Evolutionary conservation across 2,113 vertebrate genomes (phyloP).

Genomic region (Numida meleagris): DNA sequence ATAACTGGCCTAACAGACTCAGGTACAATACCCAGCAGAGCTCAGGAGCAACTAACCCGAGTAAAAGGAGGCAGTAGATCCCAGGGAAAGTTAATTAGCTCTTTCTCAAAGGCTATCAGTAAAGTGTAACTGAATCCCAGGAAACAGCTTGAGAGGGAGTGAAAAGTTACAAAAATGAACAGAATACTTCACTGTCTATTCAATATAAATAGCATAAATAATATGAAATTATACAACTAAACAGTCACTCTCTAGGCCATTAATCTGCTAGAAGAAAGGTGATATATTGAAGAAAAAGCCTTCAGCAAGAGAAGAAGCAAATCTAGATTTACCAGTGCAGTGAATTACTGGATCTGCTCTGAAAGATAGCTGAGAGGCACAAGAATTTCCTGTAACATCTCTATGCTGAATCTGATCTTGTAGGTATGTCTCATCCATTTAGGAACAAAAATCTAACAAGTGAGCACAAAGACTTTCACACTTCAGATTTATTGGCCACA

Average conservation of each 20-base stretch:
- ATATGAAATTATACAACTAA: background rate
- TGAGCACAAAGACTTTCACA: background rate
- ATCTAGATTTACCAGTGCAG: constrained; percentile 8
- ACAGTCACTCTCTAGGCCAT: background rate
- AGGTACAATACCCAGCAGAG: background rate
- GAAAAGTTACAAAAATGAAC: background rate
- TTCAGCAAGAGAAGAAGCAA: background rate
- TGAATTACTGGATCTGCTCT: background rate
- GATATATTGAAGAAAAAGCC: background rate
- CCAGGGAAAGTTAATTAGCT: background rate
- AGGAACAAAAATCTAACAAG: background rate
- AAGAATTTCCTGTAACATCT: background rate
- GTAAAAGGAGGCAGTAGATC: background rate
- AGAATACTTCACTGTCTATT: background rate
- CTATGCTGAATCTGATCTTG: background rate
- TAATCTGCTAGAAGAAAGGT: background rate
- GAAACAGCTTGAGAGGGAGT: background rate
- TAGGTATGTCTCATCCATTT: background rate
- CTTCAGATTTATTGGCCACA: background rate
- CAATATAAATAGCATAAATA: background rate
- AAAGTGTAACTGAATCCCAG: background rate
- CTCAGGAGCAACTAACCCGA: background rate
- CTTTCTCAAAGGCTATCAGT: background rate
- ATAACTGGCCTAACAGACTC: background rate
- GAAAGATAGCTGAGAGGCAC: background rate